Evolutionary conservation across 2,113 vertebrate genomes (phyloP).

Genomic region (Corythoichthys haematopterus): DNA sequence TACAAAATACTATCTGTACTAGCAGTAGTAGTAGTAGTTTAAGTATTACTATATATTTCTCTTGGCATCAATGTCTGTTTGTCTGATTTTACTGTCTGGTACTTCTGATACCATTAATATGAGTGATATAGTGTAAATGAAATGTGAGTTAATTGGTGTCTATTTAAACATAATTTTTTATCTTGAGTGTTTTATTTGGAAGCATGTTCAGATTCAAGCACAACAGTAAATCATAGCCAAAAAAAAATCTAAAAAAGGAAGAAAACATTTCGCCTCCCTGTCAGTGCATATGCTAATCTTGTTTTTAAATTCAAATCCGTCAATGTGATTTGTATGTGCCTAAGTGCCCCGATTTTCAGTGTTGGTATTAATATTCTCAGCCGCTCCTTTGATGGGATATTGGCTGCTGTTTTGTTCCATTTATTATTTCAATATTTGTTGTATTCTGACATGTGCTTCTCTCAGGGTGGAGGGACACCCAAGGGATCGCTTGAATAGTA

Average conservation of each 20-base stretch:
- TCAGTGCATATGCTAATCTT: constrained; percentile 67
- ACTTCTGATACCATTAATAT: background rate
- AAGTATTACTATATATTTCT: background rate
- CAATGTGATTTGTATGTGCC: constrained; percentile 63
- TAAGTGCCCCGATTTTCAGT: constrained; percentile 69
- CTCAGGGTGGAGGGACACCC: constrained; percentile 25
- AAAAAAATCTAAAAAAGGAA: background rate
- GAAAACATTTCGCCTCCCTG: constrained; percentile 48
- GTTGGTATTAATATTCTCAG: constrained; percentile 68
- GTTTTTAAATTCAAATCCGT: constrained; percentile 65
- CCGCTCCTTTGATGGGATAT: constrained; percentile 67
- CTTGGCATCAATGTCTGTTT: background rate
- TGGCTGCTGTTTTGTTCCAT: constrained; percentile 55
- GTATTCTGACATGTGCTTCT: constrained; percentile 19
- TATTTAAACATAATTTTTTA: background rate
- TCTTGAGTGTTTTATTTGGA: background rate
- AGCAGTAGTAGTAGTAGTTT: background rate
- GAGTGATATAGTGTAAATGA: background rate
- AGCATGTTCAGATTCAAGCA: constrained; percentile 9
- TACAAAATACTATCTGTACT: background rate
- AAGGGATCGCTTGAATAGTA: constrained; percentile 34
- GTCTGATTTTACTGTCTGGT: background rate
- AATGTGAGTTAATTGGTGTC: background rate
- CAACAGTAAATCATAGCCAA: background rate
- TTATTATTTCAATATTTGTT: constrained; percentile 45